Conservation (phyloP, 2,113 vertebrate genomes). For the Hemibagrus wyckioides region DNA sequence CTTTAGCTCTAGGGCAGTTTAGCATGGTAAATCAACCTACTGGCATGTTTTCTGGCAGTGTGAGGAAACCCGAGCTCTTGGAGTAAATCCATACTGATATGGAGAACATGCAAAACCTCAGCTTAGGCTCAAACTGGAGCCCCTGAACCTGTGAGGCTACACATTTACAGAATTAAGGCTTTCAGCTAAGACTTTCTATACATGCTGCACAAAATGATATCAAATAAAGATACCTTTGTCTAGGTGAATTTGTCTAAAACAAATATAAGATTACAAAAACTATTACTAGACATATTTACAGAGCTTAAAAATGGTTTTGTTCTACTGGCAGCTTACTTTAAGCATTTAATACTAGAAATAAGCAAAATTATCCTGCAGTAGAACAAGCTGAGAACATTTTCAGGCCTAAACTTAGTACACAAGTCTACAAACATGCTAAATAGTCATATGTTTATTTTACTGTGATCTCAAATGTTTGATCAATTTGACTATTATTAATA, state of each 20-base stretch:
- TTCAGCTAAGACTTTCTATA: background rate
- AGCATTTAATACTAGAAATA: background rate
- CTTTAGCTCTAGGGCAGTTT: background rate
- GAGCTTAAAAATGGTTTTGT: background rate
- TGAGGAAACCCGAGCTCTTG: background rate
- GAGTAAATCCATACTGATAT: background rate
- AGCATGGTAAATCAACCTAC: background rate
- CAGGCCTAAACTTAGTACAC: background rate
- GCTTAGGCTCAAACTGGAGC: too few relatives aligned
- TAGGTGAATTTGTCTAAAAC: background rate
- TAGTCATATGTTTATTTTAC: background rate
- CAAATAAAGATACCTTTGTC: background rate
- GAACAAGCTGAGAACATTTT: background rate
- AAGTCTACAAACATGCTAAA: background rate
- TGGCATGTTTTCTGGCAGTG: background rate
- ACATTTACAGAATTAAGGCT: background rate
- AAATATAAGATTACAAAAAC: background rate
- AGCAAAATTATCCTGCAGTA: background rate
- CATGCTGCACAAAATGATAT: background rate
- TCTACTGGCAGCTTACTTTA: background rate
- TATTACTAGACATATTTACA: background rate
- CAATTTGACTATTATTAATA: background rate
- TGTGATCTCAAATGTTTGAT: background rate
- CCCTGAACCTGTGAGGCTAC: too few relatives aligned
- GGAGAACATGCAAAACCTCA: background rate